These are phyloP conservation scores for rat (Rattus norvegicus) DNA, from an alignment of 2,113 vertebrate species.

Conservation along the genomic window DNA sequence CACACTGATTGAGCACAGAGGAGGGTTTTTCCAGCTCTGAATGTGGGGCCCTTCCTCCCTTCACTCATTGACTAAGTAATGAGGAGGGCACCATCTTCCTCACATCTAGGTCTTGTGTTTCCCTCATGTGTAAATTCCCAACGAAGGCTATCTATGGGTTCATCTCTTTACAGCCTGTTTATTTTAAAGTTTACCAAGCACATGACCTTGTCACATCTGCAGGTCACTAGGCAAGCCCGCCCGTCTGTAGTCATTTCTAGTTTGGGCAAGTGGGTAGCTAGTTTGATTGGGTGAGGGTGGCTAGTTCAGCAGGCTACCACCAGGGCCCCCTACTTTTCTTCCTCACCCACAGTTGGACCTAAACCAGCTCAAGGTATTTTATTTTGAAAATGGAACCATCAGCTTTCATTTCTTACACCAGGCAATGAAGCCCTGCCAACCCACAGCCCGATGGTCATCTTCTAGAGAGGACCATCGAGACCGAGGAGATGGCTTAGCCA, in stretches of 20 bases:
- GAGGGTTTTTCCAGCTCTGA: not conserved
- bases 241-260: not conserved
- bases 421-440: not conserved
- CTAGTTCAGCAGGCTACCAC: not conserved
- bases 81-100: not conserved
- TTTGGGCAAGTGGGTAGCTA: not conserved
- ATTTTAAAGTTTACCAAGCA: not conserved
- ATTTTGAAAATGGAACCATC: not conserved
- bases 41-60: not conserved
- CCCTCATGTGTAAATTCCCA: not conserved
- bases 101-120: not conserved
- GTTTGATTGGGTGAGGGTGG: not conserved
- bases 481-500: not conserved
- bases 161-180: not conserved
- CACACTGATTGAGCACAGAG: not conserved
- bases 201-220: not conserved
- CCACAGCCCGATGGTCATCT: too few species aligned
- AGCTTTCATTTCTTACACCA: not conserved
- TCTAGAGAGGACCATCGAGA: not conserved
- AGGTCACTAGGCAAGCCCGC: not conserved
- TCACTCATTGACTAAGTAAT: not conserved
- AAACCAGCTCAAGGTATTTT: not conserved
- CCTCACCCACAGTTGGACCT: not conserved
- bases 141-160: not conserved
- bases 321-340: not conserved